Evolutionary conservation across 2,797 vertebrate genomes (phyloP).

Genomic region (Schizopygopsis malacanthus): DNA sequence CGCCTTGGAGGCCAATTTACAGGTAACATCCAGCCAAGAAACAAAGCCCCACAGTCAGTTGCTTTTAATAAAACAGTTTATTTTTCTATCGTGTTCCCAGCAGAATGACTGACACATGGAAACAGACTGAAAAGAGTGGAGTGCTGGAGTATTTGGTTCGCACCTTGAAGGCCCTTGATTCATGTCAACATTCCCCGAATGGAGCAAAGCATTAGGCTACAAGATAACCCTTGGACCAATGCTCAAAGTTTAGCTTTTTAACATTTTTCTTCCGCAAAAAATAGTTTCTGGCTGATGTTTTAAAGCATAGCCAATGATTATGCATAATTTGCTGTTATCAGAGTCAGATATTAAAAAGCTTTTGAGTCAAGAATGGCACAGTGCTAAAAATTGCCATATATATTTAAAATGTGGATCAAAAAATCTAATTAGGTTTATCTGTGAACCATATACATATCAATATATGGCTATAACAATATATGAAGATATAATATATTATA

Average conservation of each 20-base stretch:
- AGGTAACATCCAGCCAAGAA: slow-evolving; percentile 69
- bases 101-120: slow-evolving; percentile 20
- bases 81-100: background rate
- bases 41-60: background rate
- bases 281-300: background rate
- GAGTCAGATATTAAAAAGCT: background rate
- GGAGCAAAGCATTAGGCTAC: background rate
- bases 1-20: slow-evolving; percentile 76
- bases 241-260: background rate
- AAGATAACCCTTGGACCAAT: background rate
- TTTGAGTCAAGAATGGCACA: background rate
- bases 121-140: background rate
- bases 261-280: background rate
- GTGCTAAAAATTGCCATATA: background rate
- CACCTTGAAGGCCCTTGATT: background rate
- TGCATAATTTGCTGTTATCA: background rate
- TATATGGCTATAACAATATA: background rate
- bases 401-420: background rate
- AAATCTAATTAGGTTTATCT: background rate
- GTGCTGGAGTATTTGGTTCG: background rate
- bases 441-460: background rate
- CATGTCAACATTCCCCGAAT: background rate
- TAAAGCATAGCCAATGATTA: background rate
- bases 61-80: slow-evolving; percentile 24
- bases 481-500: background rate